Evolutionary conservation across 2,113 vertebrate species (phyloP).

Genomic region (Oreotrochilus melanogaster): DNA sequence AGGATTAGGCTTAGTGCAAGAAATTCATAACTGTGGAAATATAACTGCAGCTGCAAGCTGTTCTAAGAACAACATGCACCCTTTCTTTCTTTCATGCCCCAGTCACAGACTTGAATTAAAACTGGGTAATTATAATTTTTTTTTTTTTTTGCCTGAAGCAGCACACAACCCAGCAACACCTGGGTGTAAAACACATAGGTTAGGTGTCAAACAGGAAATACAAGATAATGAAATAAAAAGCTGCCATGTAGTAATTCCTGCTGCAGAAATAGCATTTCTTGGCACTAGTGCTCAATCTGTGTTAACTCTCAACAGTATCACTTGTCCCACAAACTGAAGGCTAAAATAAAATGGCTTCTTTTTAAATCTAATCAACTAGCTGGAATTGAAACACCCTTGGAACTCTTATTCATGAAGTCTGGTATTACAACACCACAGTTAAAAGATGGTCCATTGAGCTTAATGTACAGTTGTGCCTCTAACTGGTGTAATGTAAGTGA

Average conservation of each 20-base stretch:
- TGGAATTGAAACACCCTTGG: neutral
- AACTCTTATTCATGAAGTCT: neutral
- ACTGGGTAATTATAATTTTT: neutral
- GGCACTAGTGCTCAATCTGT: fast-evolving
- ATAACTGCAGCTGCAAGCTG: neutral
- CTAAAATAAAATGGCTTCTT: neutral
- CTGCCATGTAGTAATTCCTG: neutral
- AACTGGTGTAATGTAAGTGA: neutral
- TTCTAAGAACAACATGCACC: fast-evolving
- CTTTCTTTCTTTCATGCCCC: neutral
- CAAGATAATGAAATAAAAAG: neutral
- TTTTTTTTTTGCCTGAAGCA: neutral
- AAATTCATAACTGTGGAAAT: neutral
- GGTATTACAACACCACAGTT: neutral
- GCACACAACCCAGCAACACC: neutral
- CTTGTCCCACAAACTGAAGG: neutral
- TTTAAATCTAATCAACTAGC: neutral
- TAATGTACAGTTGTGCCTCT: neutral
- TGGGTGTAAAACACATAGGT: fast-evolving
- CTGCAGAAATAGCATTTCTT: neutral
- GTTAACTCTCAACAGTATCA: neutral
- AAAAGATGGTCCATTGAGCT: neutral
- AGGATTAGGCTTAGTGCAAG: neutral
- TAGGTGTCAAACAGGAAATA: neutral
- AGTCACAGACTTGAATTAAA: neutral